Conservation (phyloP, 2,888 invertebrate species). For the Miltochrista miniata region DNA sequence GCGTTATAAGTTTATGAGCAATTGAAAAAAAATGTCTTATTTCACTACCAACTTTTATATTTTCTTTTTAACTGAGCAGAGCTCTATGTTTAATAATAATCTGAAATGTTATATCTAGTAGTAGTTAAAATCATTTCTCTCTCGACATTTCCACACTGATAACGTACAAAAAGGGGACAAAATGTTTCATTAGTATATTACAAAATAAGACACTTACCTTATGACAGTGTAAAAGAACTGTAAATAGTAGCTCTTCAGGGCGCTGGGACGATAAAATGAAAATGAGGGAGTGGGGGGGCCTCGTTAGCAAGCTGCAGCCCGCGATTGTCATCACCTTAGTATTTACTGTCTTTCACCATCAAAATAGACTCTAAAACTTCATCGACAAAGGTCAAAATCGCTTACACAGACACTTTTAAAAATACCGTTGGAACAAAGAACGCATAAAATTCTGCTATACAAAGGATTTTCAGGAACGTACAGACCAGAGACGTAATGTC, state of each 20-base stretch:
- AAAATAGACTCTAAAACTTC: constrained; percentile 45
- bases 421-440: constrained; percentile 71
- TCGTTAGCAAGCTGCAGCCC: constrained; percentile 70
- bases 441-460: constrained; percentile 76
- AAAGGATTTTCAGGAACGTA: constrained; percentile 78
- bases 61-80: too few relatives aligned
- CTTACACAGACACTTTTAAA: constrained; percentile 41
- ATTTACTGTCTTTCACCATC: constrained; percentile 45
- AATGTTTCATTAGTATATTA: constrained; percentile 55
- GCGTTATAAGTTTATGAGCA: too few relatives aligned
- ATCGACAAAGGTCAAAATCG: constrained; percentile 44
- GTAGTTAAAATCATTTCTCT: not conserved
- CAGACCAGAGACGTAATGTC: constrained; percentile 65
- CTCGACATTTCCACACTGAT: constrained; percentile 10
- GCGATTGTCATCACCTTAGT: constrained; percentile 74
- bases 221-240: constrained; percentile 61
- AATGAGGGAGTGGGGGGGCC: constrained; percentile 65
- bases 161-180: constrained; percentile 30
- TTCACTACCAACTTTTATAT: too few relatives aligned
- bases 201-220: constrained; percentile 57
- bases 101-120: too few relatives aligned
- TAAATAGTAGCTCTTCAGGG: constrained; percentile 58
- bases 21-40: too few relatives aligned
- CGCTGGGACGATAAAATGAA: constrained; percentile 70
- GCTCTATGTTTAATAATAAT: too few relatives aligned